Base-by-base conservation (phyloP, 1,140 invertebrate genomes). In the Brachionus koreanus region DNA sequence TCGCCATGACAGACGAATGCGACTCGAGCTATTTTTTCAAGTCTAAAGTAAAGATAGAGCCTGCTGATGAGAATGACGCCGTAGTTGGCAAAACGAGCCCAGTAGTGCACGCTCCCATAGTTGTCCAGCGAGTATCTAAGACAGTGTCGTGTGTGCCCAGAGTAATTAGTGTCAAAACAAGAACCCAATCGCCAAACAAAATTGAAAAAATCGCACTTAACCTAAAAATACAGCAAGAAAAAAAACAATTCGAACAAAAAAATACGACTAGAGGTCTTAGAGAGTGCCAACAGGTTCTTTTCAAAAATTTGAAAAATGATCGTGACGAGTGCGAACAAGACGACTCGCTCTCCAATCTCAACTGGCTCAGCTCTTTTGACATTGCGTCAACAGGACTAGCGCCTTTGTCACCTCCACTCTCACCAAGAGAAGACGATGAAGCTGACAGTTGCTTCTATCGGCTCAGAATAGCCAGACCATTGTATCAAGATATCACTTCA, bases 11-110 rank as follows among this genome's bases (percentile, higher is more conserved):
- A 25, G 69, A 74, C 25, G 69, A 74, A 74, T 74, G 39, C 19
- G 69, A 74, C 39, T 74, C 69, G 13, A 74, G 69, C 33, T 74
- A 29, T 46, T 3, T 74, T 12, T 74, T 74, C 39, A 74, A 74
- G 43, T 0, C 23, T 0, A 74, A 23, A 39, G 9, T 74, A 5
- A 43, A 74, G 43, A 29, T 74, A 43, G 69, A 74, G 25, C 37
- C 37, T 25, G 69, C 37, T 25, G 69, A 74, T 25, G 69, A 74
- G 69, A 74, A 74, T 39, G 42, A 74, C 25, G 69, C 42, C 4
- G 39, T 25, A 10, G 25, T 33, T 5, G 25, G 5, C 10, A 43
- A 46, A 46, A 33, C 23, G 7, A 39, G 7, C 5, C 67, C 67
- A 25, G 4, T 33, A n/a, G 5, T 12, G 10, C 43, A 42, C 16